Base-by-base conservation (phyloP, 2,113 vertebrate genomes). In the Pteropus alecto region DNA sequence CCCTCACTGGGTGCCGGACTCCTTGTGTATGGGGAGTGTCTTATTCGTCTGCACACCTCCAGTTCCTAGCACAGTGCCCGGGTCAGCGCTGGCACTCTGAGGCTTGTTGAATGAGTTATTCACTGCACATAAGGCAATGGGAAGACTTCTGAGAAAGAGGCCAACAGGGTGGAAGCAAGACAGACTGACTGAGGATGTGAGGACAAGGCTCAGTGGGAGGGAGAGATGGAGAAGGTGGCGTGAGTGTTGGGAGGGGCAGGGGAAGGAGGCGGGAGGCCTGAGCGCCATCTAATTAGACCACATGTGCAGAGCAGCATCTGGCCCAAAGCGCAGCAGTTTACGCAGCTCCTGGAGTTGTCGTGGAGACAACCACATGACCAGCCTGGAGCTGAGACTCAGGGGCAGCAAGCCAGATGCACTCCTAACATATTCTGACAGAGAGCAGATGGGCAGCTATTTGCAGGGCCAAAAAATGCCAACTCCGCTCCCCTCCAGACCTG, bases 261-360 rank as follows among this genome's bases (percentile, higher is more conserved):
- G 54, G 63, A 35, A 51, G 94, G 90, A 46, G 26, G 83, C 46
- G 19, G 95, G 94, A 84, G 93, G 85, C 94, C 88, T 67, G 91
- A 97, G 90, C 38, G 70, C 96, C 95, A 16, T 76, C 98, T 99
- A 99, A 99, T 99, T 98, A 99, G 99, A 98, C 97, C 98, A 98
- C 98, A 97, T 98, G 99, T 98, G 98, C 98, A 87, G 97, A 97
- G 97, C 77, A 98, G 99, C 98, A 99, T 98, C 98, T 99, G 99
- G 99, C 98, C 96, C 89, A 1, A 93, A 95, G 98, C 96, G 4
- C 97, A 97, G 98, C 98, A 97, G 98, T 96, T 97, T 98, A 76
- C 97, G 90, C 95, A 0, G 96, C 83, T 97, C 97, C 98, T 83
- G 10, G 98, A 98, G 98, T 98, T 98, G 99, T 99, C 97, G 96